Conservation (phyloP, 2,113 vertebrate species). For the Stegastes partitus region DNA sequence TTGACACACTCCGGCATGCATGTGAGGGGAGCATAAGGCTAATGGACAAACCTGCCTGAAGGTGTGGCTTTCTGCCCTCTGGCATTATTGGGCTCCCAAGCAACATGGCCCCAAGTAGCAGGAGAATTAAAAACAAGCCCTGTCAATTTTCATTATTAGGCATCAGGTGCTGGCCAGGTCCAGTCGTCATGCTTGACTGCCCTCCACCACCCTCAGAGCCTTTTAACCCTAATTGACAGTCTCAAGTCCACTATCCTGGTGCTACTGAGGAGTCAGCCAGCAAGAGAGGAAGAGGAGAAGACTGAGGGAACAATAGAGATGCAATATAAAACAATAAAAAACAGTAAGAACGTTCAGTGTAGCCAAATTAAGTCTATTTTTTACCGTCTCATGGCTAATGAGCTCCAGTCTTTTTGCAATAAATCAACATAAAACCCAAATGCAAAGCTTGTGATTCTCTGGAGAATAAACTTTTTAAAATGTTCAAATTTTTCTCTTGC, state of each 20-base stretch:
- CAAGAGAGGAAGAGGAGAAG: constrained; percentile 1
- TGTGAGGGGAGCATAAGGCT: constrained; percentile 22
- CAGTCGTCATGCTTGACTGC: constrained; percentile 65
- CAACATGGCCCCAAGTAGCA: constrained; percentile 56
- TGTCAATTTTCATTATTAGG: constrained; percentile 80
- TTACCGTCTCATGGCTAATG: not conserved
- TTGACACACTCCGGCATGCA: constrained; percentile 46
- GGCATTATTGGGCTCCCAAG: constrained; percentile 56
- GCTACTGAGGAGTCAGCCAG: constrained; percentile 49
- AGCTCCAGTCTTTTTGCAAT: not conserved
- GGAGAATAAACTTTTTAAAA: too few species aligned
- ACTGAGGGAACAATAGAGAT: not conserved
- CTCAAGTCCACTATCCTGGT: constrained; percentile 66
- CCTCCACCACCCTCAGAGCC: constrained; percentile 65
- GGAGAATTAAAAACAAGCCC: constrained; percentile 77
- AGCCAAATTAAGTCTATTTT: not conserved
- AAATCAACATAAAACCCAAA: not conserved
- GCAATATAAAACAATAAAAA: constrained; percentile 7
- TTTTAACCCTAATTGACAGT: constrained; percentile 82
- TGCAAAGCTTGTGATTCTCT: not conserved
- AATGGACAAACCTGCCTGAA: constrained; percentile 64
- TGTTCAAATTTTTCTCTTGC: not conserved
- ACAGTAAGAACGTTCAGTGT: not conserved
- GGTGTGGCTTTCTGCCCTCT: constrained; percentile 55
- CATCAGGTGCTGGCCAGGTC: constrained; percentile 77